phyloP scores from a whole-genome alignment of 1,140 invertebrate genomes.

The Semibalanus balanoides region DNA sequence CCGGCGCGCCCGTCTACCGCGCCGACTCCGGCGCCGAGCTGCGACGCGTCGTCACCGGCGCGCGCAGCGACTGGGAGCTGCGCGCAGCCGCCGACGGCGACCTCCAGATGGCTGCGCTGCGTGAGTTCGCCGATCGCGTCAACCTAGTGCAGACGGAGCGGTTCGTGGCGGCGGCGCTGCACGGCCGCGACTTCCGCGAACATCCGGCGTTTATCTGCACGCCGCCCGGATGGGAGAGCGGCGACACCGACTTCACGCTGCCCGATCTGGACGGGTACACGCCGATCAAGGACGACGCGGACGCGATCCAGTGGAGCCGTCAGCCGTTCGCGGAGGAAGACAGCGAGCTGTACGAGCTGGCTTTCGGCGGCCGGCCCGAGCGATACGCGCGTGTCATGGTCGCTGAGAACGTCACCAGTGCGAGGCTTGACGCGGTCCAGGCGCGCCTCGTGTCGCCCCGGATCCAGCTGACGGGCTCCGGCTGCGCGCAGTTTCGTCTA shows the following conservation, averaged over 20 bases:
- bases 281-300: no score
- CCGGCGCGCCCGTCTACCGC: not conserved
- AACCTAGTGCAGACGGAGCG: not conserved
- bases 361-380: not conserved
- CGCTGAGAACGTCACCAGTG: not conserved
- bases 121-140: not conserved
- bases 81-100: no score
- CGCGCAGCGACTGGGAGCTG: not conserved
- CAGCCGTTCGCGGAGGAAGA: not conserved
- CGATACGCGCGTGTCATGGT: not conserved
- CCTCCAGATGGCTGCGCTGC: not conserved
- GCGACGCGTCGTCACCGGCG: not conserved
- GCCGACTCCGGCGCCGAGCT: not conserved
- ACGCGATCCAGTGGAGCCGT: not conserved
- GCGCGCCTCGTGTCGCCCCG: not conserved
- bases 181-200: not conserved
- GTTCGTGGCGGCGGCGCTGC: not conserved
- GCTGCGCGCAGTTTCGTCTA: not conserved
- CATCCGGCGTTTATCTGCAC: not conserved
- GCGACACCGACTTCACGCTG: not conserved
- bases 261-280: not conserved
- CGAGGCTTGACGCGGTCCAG: not conserved
- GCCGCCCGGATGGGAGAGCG: not conserved
- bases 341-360: not conserved
- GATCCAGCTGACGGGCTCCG: not conserved